Evolutionary conservation across 2,113 vertebrate species (phyloP), one percentile per base, ranked within the genome.

Genomic region (Pterocles orientalis): DNA sequence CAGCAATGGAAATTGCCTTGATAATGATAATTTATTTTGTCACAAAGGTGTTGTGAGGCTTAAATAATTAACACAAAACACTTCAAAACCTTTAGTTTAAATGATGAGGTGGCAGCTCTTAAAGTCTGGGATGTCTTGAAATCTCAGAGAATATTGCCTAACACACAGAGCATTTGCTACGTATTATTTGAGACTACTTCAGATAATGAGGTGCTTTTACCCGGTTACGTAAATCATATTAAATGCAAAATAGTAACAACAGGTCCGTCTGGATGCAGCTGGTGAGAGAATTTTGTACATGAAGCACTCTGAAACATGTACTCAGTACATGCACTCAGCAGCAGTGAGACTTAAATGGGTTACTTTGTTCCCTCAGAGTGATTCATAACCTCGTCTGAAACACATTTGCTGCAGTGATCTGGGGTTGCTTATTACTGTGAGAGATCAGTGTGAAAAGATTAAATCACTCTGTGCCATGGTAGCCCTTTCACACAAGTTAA

Each of bases 351-450:
- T 83, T 82, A 39, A 86, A 92, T 31, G 51, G 56, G 56, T 47
- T 89, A 68, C 56, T 75, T 79, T 79, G 3, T 84, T 89, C 72
- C 20, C 56, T 72, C 29, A 28, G 77, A 94, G 71, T 56, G 68
- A 89, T 61, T 86, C 56, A 90, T 34, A 84, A 51, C 73, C 66
- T 91, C 78, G 91, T 71, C 76, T 84, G 64, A 95, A 94, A 86
- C 39, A 64, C 64, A 75, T 95, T 95, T 94, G 24, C 82, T 4
- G 10, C 60, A n/a, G 18, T 64, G 72, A 91, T 89, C 51, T 82
- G 36, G 57, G 16, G 25, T 82, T 91, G 48, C 73, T 94, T 94
- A 71, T 92, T 89, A 28, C 69, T 68, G 56, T 43, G 76, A 93
- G 60, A 83, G 83, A 56, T 96, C 91, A 64, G 14, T 60, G 69